phyloP scores from a whole-genome alignment of 2,113 vertebrate species.

The Irena cyanogastra region DNA sequence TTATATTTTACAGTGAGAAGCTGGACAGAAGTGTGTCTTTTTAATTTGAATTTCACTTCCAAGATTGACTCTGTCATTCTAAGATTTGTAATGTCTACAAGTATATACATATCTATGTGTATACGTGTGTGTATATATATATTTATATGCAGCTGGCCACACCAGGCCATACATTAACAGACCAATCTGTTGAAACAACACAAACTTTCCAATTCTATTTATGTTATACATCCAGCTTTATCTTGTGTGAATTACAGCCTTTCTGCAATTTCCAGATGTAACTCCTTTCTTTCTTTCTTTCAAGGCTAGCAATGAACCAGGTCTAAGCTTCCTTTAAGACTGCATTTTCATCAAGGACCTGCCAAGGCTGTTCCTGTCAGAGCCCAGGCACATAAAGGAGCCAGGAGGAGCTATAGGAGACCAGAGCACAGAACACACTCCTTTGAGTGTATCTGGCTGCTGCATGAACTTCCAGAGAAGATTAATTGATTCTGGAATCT shows the following conservation, averaged over 20 bases:
- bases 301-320: neutral
- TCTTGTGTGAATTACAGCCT: slow-evolving; percentile 7
- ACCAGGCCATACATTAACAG: neutral
- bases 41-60: neutral
- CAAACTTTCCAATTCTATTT: slow-evolving; percentile 29
- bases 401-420: neutral
- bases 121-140: neutral
- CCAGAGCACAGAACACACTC: neutral
- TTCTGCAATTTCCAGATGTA: slow-evolving; percentile 26
- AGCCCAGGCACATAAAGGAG: neutral
- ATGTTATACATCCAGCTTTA: neutral
- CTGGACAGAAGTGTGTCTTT: neutral
- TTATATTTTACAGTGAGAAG: neutral
- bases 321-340: neutral
- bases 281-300: neutral
- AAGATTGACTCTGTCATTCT: neutral
- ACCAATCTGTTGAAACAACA: neutral
- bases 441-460: neutral
- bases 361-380: neutral
- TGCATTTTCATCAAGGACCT: neutral
- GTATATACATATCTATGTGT: neutral
- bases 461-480: neutral
- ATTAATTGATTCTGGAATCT: slow-evolving; percentile 11
- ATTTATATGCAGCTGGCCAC: neutral
- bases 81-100: neutral